Evolutionary conservation across 1,140 invertebrate species (phyloP).

Genomic region (Drosophila virilis): DNA sequence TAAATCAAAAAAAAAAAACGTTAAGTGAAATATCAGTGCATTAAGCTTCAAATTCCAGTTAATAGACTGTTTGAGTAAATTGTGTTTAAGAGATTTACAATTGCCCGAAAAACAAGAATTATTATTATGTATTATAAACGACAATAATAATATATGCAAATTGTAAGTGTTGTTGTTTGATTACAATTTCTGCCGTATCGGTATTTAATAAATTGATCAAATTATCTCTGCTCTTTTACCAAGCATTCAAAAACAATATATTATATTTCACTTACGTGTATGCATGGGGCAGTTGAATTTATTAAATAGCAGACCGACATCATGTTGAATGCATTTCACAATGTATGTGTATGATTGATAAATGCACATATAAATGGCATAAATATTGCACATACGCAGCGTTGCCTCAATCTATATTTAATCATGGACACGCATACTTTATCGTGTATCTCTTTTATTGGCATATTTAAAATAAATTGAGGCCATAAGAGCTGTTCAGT

Average conservation of each 20-base stretch:
- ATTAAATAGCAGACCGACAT: not conserved
- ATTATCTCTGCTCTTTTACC: too few species aligned
- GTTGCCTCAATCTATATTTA: slow-evolving; percentile 2
- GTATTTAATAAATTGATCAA: not conserved
- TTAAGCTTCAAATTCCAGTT: not conserved
- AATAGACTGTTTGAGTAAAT: not conserved
- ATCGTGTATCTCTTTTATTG: slow-evolving; percentile 17
- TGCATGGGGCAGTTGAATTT: not conserved
- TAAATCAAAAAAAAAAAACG: not conserved
- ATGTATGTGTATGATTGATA: slow-evolving; percentile 29
- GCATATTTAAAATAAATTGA: slow-evolving; percentile 64
- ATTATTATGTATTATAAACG: too few species aligned
- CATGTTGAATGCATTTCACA: not conserved
- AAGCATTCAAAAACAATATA: not conserved
- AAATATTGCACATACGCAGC: slow-evolving; percentile 40
- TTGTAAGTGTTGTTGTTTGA: too few species aligned
- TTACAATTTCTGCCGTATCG: too few species aligned
- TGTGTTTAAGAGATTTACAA: not conserved
- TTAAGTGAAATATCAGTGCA: not conserved
- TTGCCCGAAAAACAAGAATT: too few species aligned
- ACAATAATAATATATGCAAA: too few species aligned
- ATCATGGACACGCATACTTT: slow-evolving; percentile 4
- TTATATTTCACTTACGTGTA: not conserved
- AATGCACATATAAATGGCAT: not conserved
- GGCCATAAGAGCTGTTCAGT: slow-evolving; percentile 39